Evolutionary conservation across 2,888 invertebrate genomes (phyloP).

Genomic region (Drosophila mimica): DNA sequence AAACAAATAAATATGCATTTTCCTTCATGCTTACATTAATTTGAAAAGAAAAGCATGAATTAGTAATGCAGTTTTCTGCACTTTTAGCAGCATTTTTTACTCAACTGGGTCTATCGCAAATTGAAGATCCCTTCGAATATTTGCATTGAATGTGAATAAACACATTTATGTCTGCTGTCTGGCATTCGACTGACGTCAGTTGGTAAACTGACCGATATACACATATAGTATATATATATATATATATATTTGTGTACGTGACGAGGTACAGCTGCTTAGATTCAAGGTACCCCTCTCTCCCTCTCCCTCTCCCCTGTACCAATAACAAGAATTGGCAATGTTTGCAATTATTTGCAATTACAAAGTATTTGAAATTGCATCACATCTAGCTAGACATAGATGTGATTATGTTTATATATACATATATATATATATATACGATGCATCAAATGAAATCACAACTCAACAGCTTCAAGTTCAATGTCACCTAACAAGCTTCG

Average conservation of each 20-base stretch:
- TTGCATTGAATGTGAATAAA: constrained; percentile 35
- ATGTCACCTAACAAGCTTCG: constrained; percentile 53
- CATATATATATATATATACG: background rate
- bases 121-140: constrained; percentile 40
- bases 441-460: constrained; percentile 28
- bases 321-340: constrained; percentile 30
- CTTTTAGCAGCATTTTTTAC: background rate
- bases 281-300: background rate
- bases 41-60: background rate
- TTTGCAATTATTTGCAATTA: constrained; percentile 34
- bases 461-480: constrained; percentile 62
- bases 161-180: constrained; percentile 43
- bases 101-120: constrained; percentile 31
- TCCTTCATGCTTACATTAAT: background rate
- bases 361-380: constrained; percentile 46
- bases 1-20: too few relatives aligned
- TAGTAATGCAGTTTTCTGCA: background rate
- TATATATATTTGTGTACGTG: constrained; percentile 33
- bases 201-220: constrained; percentile 19
- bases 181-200: constrained; percentile 62
- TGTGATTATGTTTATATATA: background rate
- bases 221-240: background rate
- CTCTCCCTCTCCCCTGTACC: background rate
- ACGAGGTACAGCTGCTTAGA: constrained; percentile 46
- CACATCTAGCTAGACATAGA: constrained; percentile 10